These are phyloP conservation scores for Thermophis baileyi DNA, from an alignment of 2,113 vertebrate genomes.

Conservation along the genomic window DNA sequence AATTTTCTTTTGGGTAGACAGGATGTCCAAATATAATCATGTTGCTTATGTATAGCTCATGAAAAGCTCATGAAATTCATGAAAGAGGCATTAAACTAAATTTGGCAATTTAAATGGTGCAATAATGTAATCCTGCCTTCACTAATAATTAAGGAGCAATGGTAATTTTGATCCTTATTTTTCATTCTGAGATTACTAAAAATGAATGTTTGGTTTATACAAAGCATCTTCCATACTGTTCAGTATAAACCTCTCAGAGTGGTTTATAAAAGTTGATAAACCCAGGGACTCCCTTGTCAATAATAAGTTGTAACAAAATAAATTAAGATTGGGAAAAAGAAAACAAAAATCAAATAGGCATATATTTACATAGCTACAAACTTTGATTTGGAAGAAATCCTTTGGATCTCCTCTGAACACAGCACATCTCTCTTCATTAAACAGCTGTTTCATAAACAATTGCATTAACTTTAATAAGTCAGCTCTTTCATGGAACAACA, in stretches of 20 bases:
- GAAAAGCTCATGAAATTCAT: too few relatives aligned
- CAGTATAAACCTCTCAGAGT: neutral
- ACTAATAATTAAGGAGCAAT: neutral
- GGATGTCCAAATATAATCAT: neutral
- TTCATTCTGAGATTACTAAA: neutral
- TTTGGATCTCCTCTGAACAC: neutral
- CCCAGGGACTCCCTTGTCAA: neutral
- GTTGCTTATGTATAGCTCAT: neutral
- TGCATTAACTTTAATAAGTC: neutral
- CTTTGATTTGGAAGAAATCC: neutral
- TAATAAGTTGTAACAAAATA: neutral
- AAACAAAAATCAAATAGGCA: neutral
- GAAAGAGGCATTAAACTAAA: neutral
- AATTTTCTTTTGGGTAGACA: neutral
- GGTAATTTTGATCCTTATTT: neutral
- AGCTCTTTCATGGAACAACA: neutral
- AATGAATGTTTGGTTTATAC: neutral
- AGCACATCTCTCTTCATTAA: neutral
- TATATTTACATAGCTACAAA: neutral
- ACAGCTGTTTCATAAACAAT: neutral
- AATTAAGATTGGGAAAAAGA: neutral
- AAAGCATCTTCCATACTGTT: neutral
- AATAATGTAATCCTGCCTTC: neutral
- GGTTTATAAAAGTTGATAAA: neutral
- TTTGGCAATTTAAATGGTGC: neutral